phyloP scores from a whole-genome alignment of 2,797 vertebrate species.

The Craterocephalus amniculus region DNA sequence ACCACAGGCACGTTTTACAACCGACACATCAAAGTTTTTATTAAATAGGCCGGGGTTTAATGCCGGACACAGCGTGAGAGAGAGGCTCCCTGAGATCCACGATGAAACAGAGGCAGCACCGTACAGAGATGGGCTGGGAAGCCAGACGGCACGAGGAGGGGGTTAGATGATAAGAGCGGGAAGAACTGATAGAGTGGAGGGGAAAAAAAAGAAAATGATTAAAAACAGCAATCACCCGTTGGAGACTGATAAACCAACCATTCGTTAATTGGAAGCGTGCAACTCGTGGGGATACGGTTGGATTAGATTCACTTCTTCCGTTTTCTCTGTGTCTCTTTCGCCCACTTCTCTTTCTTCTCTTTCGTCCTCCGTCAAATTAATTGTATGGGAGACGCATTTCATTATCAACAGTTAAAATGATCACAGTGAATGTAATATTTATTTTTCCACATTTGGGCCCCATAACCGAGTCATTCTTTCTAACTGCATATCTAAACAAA shows the following conservation, averaged over 20 bases:
- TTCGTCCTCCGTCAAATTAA: slow-evolving; percentile 39
- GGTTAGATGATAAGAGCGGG: slow-evolving; percentile 80
- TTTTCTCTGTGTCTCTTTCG: slow-evolving; percentile 49
- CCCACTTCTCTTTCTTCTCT: slow-evolving; percentile 64
- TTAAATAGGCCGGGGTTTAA: slow-evolving; percentile 24
- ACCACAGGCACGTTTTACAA: slow-evolving; percentile 37
- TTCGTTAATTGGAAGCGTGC: slow-evolving; percentile 90
- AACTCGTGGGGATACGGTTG: slow-evolving; percentile 83
- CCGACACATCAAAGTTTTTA: slow-evolving; percentile 39
- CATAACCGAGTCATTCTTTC: slow-evolving; percentile 10
- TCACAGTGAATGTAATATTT: slow-evolving; percentile 35
- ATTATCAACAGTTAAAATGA: slow-evolving; percentile 48
- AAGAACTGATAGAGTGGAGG: slow-evolving; percentile 79
- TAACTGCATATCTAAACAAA: slow-evolving; percentile 46
- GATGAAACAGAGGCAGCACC: slow-evolving; percentile 65
- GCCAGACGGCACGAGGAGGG: slow-evolving; percentile 72
- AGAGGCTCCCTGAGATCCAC: slow-evolving; percentile 46
- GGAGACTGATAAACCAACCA: slow-evolving; percentile 88
- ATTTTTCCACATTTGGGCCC: slow-evolving; percentile 24
- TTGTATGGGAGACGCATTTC: slow-evolving; percentile 47
- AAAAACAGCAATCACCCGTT: slow-evolving; percentile 92
- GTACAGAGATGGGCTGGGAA: slow-evolving; percentile 65
- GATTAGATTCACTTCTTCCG: slow-evolving; percentile 71
- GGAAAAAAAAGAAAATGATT: slow-evolving; percentile 86
- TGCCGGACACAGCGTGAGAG: slow-evolving; percentile 58